Base-by-base conservation (phyloP, 2,888 invertebrate species). In the Coleophora flavipennella region DNA sequence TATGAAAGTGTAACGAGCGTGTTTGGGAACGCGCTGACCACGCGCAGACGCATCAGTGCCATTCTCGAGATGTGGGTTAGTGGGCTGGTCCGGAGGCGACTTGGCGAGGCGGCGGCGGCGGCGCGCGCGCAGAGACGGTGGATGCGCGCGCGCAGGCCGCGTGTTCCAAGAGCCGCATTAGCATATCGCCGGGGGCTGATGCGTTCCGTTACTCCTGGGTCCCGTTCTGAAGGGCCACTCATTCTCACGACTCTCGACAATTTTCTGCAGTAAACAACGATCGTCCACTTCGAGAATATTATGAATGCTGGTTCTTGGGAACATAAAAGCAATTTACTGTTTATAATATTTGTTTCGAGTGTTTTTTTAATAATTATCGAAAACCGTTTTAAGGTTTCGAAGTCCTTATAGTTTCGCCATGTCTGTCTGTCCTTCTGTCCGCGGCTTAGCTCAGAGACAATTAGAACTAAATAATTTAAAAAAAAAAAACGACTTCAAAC, bases 1-100 rank as follows among this genome's bases (percentile, higher is more conserved):
- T 72, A 69, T 66, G 78, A 81, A 81, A 81, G 81, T 81, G 74
- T 76, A 76, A 74, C 76, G 70, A 76, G 72, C 69, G 70, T 76
- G 67, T 76, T 76, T 69, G 70, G 67, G 66, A 73, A 67, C 69
- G 65, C 63, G 64, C 62, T 72, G 74, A 70, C 71, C 74, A 69
- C 72, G 68, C 72, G 67, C 69, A 71, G 73, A 67, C 71, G 67
- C 71, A 77, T 78, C 78, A 73, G 70, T 64, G 68, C 64, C 57
- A 55, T 52, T 57, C 49, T 50, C 53, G 67, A 72, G 74, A 83
- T 80, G 81, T 81, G 64, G 84, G 84, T 84, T 74, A 83, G 81
- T 83, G 53, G 20, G 20, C 20, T 20, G 20, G 20, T 20, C 20
- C 20, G 20, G 20, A 20, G 20, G 20, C 20, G 20, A 20, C 20